Evolutionary conservation across 1,140 invertebrate genomes (phyloP).

Genomic region (Myzus persicae): DNA sequence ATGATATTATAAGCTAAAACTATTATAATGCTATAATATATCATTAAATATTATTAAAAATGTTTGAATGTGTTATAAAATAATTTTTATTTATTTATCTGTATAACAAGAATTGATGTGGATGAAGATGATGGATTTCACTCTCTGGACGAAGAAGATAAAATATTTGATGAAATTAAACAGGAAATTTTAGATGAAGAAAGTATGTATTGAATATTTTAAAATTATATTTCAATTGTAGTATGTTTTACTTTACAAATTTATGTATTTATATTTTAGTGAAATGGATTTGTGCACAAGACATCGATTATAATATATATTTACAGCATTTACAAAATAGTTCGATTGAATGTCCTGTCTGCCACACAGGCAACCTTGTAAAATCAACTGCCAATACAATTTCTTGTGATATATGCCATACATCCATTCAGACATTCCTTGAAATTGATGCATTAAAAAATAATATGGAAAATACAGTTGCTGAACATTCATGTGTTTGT

Average conservation of each 20-base stretch:
- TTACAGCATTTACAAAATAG: constrained; percentile 46
- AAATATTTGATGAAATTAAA: constrained; percentile 53
- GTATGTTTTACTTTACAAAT: neutral
- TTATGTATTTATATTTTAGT: constrained; percentile 6
- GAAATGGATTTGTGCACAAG: constrained; percentile 46
- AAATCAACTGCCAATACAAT: constrained; percentile 9
- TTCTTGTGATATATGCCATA: constrained; percentile 43
- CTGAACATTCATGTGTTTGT: constrained; percentile 50
- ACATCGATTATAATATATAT: constrained; percentile 42
- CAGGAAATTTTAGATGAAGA: constrained; percentile 55
- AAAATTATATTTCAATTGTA: neutral
- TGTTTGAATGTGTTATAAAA: neutral
- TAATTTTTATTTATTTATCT: neutral
- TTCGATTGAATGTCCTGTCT: constrained; percentile 50
- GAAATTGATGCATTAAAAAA: constrained; percentile 45
- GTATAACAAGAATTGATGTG: constrained; percentile 33
- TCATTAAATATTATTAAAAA: neutral
- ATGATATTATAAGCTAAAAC: too few species aligned
- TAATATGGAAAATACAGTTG: constrained; percentile 44
- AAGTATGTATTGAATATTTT: neutral
- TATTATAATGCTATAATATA: neutral
- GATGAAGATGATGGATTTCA: constrained; percentile 56
- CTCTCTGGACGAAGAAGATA: constrained; percentile 51
- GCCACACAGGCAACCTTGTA: constrained; percentile 25
- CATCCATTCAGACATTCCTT: constrained; percentile 34